A percentile compares a stretch with the other conserved stretches of the same genome.
Conservation (phyloP, 2,113 vertebrate species). For the Psittacula cyanocephala region DNA sequence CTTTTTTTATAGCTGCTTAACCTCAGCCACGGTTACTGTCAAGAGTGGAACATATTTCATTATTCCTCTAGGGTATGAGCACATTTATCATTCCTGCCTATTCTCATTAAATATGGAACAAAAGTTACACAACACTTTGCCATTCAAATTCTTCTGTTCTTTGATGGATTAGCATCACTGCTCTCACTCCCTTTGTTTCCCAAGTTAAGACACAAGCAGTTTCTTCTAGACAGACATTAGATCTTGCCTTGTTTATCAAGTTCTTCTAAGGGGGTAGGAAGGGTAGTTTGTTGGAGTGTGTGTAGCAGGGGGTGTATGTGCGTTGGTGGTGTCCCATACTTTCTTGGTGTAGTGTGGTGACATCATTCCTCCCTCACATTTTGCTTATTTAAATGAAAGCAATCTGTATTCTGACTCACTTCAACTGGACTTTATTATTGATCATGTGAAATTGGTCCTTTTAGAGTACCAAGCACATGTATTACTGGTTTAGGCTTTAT, state of each 20-base stretch:
- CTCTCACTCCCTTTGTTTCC: neutral
- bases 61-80: constrained; percentile 5
- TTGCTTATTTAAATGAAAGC: neutral
- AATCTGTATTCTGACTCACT: neutral
- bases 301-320: neutral
- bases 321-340: no score
- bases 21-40: neutral
- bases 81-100: constrained; percentile 28
- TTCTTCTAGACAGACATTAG: neutral
- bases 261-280: neutral
- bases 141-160: constrained; percentile 17
- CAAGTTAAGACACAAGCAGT: neutral
- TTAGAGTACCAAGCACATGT: neutral
- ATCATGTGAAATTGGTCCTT: neutral
- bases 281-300: neutral
- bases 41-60: neutral
- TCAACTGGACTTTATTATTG: neutral
- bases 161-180: neutral
- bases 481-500: neutral
- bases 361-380: neutral
- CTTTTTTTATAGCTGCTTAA: constrained; percentile 50
- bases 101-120: constrained; percentile 54
- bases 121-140: constrained; percentile 51
- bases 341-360: neutral
- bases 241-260: neutral